A percentile compares a stretch with the other conserved stretches of the same genome.
Evolutionary conservation across 2,888 invertebrate species (phyloP).

Genomic region (Opisthograptis luteolata): DNA sequence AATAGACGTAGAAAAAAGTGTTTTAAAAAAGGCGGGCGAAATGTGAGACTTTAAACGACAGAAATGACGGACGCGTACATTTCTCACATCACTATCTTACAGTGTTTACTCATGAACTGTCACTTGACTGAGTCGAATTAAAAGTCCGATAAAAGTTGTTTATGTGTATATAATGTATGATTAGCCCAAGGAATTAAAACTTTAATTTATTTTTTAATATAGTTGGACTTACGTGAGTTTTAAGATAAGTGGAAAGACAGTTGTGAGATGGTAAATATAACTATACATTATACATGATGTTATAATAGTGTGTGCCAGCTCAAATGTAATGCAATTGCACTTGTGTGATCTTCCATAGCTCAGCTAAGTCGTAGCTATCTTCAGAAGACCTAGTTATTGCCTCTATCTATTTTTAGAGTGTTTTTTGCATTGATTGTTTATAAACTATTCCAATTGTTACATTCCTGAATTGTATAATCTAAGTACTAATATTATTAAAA

Average conservation of each 20-base stretch:
- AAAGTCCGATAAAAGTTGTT: too few species aligned
- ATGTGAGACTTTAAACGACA: too few species aligned
- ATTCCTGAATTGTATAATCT: constrained; percentile 20
- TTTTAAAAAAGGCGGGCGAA: too few species aligned
- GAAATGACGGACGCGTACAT: too few species aligned
- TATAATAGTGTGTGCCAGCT: constrained; percentile 23
- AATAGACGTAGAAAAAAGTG: too few species aligned
- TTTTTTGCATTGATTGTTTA: not conserved
- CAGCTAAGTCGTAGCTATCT: too few species aligned
- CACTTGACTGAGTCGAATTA: too few species aligned
- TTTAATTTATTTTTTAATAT: constrained; percentile 40
- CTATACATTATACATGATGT: constrained; percentile 13
- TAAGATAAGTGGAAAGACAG: constrained; percentile 53
- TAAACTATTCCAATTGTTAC: constrained; percentile 4
- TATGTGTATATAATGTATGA: constrained; percentile 20
- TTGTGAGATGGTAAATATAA: constrained; percentile 60
- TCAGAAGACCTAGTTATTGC: too few species aligned
- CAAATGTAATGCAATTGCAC: constrained; percentile 9
- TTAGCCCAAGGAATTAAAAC: constrained; percentile 17
- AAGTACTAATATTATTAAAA: too few species aligned
- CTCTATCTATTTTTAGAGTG: not conserved
- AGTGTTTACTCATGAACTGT: too few species aligned
- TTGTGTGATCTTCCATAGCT: constrained; percentile 28
- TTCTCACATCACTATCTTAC: too few species aligned
- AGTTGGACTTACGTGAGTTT: constrained; percentile 66